Evolutionary conservation across 1,140 invertebrate genomes (phyloP).

Genomic region (Drosophila takahashii): DNA sequence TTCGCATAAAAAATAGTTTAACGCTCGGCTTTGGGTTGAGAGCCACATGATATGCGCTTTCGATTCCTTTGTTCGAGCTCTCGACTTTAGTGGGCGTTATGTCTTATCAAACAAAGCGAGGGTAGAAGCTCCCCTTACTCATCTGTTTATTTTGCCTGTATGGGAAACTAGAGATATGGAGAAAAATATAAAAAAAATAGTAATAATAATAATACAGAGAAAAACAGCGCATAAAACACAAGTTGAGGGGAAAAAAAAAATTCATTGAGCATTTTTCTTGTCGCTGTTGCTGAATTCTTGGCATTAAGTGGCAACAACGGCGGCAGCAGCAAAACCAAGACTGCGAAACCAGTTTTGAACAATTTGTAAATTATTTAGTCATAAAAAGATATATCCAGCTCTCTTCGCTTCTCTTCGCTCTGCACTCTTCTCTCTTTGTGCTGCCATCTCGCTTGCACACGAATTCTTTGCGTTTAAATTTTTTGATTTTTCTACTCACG

Average conservation of each 20-base stretch:
- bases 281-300: slow-evolving; percentile 45
- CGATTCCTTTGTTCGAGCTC: slow-evolving; percentile 20
- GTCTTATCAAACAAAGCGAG: slow-evolving; percentile 23
- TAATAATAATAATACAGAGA: not conserved
- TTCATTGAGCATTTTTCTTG: slow-evolving; percentile 68
- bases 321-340: slow-evolving; percentile 12
- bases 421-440: not conserved
- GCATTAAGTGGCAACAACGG: slow-evolving; percentile 37
- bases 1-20: slow-evolving; percentile 17
- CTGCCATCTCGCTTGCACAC: slow-evolving; percentile 10
- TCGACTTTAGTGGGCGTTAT: slow-evolving; percentile 32
- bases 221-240: slow-evolving; percentile 3
- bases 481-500: slow-evolving; percentile 39
- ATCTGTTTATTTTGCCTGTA: slow-evolving; percentile 20
- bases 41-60: slow-evolving; percentile 4
- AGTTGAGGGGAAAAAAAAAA: slow-evolving; percentile 26
- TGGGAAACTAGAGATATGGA: slow-evolving; percentile 25
- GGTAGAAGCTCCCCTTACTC: slow-evolving; percentile 3
- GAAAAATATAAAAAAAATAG: not conserved
- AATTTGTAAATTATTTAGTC: slow-evolving; percentile 78
- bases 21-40: slow-evolving; percentile 8
- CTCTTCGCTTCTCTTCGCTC: not conserved
- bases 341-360: slow-evolving; percentile 63
- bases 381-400: slow-evolving; percentile 52
- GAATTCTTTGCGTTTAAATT: slow-evolving; percentile 7